Conservation (phyloP, 30 jellyfish, hydroid and myxozoan species). For the Aurelia sp. region DNA sequence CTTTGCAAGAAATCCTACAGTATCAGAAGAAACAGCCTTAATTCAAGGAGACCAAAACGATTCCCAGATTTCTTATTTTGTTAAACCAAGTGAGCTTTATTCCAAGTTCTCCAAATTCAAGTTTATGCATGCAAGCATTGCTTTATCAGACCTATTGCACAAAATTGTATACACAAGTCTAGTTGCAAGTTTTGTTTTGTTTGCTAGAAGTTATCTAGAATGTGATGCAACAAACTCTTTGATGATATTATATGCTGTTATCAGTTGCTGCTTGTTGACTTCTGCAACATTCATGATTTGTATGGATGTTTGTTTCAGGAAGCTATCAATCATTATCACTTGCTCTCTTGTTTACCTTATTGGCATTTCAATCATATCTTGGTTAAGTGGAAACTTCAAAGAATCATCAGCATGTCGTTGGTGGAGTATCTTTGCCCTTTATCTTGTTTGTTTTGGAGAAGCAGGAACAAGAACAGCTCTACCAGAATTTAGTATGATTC, state of each 20-base stretch:
- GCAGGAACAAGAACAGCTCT: constrained; percentile 67
- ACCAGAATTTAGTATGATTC: constrained; percentile 58
- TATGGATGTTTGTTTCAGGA: constrained; percentile 23
- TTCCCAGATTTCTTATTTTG: constrained; percentile 6
- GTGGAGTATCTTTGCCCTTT: constrained; percentile 58
- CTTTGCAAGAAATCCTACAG: constrained; percentile 8
- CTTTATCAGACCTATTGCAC: constrained; percentile 79
- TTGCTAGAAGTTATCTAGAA: constrained; percentile 47
- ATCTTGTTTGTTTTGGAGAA: constrained; percentile 74
- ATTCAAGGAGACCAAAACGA: not conserved
- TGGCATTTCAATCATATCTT: constrained; percentile 27
- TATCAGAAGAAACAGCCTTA: constrained; percentile 20
- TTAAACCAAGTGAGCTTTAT: constrained; percentile 1
- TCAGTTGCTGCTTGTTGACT: constrained; percentile 27
- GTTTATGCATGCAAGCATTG: constrained; percentile 38
- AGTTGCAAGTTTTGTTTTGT: constrained; percentile 72
- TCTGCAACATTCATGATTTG: constrained; percentile 36
- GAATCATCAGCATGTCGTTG: not conserved
- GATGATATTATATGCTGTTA: constrained; percentile 42
- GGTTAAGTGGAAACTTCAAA: not conserved
- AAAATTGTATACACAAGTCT: constrained; percentile 70
- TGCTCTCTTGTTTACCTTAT: constrained; percentile 54
- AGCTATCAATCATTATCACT: constrained; percentile 25
- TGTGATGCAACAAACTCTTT: constrained; percentile 37
- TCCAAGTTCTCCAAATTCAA: constrained; percentile 5